Base-by-base conservation (phyloP, 2,113 vertebrate genomes). In the Synodontis membranacea region DNA sequence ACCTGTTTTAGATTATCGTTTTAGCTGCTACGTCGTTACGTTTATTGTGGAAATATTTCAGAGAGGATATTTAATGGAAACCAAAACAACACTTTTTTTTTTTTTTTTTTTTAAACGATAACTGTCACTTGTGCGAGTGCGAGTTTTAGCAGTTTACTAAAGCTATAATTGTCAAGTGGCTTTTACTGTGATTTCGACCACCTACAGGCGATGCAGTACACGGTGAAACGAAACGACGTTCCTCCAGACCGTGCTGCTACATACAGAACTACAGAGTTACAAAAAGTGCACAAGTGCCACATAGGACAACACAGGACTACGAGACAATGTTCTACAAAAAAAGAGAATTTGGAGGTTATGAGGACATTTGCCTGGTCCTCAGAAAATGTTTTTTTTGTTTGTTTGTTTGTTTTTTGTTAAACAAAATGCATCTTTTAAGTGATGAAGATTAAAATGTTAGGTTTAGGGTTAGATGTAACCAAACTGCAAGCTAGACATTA, bases 11-110 rank as follows among this genome's bases (percentile, higher is more conserved):
- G n/a, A n/a, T n/a, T n/a, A n/a, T 66, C 14, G 17, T 23, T 84
- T 60, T 31, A n/a, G 70, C 15, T 42, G 58, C n/a, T 5, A 0
- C 44, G 80, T 68, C 66, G 80, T 50, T 60, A 25, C 23, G 86
- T 23, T 72, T 68, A 79, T 60, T 88, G 80, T 83, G 58, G 44
- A 66, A 64, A 79, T 66, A 62, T 46, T 75, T 44, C 0, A 23
- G 75, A 25, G 62, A 17, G 42, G 25, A 5, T 50, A 34, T 81
- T 74, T n/a, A 28, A 39, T 64, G 31, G 52, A 58, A 39, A 17
- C 60, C 31, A 62, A 86, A 79, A 72, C 80, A 68, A 46, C 72
- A 39, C 23, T 15, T 39, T 23, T 31, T 64, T 31, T n/a, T 23
- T 31, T 64, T n/a, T n/a, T 28, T 28, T n/a, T 62, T 62, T 37